These are phyloP conservation scores for Thysanoteuthis rhombus DNA, from an alignment of 2,888 invertebrate genomes.

Conservation along the genomic window DNA sequence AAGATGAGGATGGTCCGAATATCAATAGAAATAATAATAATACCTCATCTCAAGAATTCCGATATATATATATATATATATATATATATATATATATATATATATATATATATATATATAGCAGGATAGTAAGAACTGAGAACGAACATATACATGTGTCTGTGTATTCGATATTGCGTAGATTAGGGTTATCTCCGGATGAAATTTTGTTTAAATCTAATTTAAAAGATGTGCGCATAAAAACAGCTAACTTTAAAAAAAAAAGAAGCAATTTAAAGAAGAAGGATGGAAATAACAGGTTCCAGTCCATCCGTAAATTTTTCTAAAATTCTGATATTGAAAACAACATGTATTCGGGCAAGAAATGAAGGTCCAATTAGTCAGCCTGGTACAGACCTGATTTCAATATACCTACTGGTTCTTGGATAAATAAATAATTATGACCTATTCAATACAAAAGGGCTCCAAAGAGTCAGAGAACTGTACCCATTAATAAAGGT, in stretches of 20 bases:
- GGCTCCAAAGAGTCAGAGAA: not conserved
- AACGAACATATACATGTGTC: too few species aligned
- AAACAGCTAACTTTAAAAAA: not conserved
- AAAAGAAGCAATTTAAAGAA: not conserved
- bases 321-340: not conserved
- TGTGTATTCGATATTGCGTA: too few species aligned
- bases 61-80: too few species aligned
- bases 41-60: too few species aligned
- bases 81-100: too few species aligned
- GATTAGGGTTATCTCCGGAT: not conserved
- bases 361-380: not conserved
- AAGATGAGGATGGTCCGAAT: too few species aligned
- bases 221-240: not conserved
- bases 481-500: slow-evolving; percentile 12
- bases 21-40: too few species aligned
- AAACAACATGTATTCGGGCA: not conserved
- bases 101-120: too few species aligned
- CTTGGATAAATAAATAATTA: not conserved
- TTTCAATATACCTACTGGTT: not conserved
- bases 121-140: too few species aligned
- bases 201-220: not conserved
- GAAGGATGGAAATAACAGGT: not conserved
- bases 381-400: not conserved
- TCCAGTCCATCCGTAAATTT: not conserved
- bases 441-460: not conserved